phyloP scores from a whole-genome alignment of 92 coral and sea anemone genomes.

The Paramuricea clavata region DNA sequence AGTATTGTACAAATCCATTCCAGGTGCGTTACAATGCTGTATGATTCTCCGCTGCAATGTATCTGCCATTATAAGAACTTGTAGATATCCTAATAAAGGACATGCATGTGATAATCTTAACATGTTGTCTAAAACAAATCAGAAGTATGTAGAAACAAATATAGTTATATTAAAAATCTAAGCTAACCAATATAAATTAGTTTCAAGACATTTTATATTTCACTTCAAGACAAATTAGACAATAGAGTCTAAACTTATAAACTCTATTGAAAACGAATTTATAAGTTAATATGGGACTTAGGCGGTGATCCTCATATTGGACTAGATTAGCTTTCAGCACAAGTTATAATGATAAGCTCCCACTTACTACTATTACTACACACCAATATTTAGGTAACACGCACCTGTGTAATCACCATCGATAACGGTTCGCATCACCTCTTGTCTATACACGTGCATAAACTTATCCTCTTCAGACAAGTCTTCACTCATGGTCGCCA shows the following conservation, averaged over 20 bases:
- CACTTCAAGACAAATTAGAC: no score
- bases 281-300: no score
- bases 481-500: not conserved
- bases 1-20: conserved; percentile 9
- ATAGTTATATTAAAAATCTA: no score
- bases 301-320: no score
- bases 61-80: no score
- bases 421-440: conserved; percentile 4
- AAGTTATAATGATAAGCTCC: no score
- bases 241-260: no score
- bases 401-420: conserved; percentile 26
- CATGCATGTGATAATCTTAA: not conserved
- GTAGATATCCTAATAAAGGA: conserved; percentile 8
- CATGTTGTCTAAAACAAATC: not conserved
- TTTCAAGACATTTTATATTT: no score
- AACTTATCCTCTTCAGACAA: not conserved
- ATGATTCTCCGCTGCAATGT: not conserved
- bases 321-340: no score
- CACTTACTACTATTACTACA: no score
- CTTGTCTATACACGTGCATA: conserved; percentile 9
- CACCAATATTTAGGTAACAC: not conserved
- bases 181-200: no score
- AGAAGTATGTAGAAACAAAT: not conserved
- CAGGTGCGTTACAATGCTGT: not conserved
- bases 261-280: no score